phyloP scores from a whole-genome alignment of 1,140 invertebrate species.

The Metaphire vulgaris region DNA sequence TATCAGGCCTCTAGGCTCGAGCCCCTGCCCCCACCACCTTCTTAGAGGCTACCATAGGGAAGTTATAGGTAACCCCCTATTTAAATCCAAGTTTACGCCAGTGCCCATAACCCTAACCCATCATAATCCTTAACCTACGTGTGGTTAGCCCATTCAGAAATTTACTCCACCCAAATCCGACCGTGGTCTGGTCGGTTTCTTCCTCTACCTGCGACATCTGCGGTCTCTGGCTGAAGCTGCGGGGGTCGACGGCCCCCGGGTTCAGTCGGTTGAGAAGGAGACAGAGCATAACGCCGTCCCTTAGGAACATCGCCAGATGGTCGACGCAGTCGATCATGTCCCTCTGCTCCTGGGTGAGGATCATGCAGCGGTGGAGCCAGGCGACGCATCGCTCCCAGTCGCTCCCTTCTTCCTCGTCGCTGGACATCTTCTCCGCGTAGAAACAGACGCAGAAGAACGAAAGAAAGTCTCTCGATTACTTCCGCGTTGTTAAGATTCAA shows the following conservation, averaged over 20 bases:
- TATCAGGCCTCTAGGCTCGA: too few species aligned
- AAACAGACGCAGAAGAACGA: too few species aligned
- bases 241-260: constrained; percentile 75
- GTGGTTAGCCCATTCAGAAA: too few species aligned
- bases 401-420: background rate
- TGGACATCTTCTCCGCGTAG: background rate
- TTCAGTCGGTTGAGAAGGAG: constrained; percentile 79
- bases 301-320: constrained; percentile 58
- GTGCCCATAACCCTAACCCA: too few species aligned
- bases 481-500: too few species aligned
- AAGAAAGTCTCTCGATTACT: too few species aligned
- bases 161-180: too few species aligned
- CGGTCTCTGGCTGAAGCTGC: constrained; percentile 84
- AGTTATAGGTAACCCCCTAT: too few species aligned
- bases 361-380: constrained; percentile 80
- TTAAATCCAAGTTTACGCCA: too few species aligned
- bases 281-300: constrained; percentile 88
- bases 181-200: background rate
- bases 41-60: too few species aligned
- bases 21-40: too few species aligned
- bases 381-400: constrained; percentile 77
- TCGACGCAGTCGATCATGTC: constrained; percentile 44
- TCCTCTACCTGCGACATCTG: constrained; percentile 78
- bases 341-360: constrained; percentile 74
- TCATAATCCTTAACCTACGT: too few species aligned